Conservation (phyloP, 2,113 vertebrate species). For the Apus apus region DNA sequence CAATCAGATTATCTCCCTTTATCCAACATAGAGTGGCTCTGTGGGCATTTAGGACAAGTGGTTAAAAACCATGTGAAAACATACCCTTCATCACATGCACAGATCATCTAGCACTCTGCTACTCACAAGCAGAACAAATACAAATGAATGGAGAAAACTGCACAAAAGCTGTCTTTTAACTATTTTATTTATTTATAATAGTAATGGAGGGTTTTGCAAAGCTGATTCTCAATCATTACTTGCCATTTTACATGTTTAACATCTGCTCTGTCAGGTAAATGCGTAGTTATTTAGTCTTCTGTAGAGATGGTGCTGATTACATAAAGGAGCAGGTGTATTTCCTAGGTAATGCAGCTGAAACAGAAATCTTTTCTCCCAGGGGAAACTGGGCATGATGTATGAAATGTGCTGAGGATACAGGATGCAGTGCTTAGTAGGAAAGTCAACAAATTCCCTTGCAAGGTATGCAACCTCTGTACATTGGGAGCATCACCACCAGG, state of each 20-base stretch:
- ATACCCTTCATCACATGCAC: neutral
- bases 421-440: neutral
- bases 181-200: conserved; percentile 11
- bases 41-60: neutral
- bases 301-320: conserved; percentile 23
- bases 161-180: neutral
- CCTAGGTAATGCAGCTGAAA: conserved; percentile 38
- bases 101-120: neutral
- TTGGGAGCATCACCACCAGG: neutral
- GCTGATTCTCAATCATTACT: neutral
- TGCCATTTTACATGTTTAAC: conserved; percentile 33
- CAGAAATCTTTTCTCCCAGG: conserved; percentile 62
- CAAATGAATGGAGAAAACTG: neutral
- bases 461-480: neutral
- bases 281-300: conserved; percentile 18
- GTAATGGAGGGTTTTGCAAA: neutral
- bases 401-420: conserved; percentile 52
- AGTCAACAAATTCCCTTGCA: neutral
- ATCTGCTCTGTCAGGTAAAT: conserved; percentile 28
- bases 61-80: neutral
- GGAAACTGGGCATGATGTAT: neutral
- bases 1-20: neutral
- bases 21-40: neutral
- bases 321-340: conserved; percentile 52
- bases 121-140: neutral